These are phyloP conservation scores for Campylomormyrus numenius DNA, from an alignment of 2,113 vertebrate species.

Conservation along the genomic window DNA sequence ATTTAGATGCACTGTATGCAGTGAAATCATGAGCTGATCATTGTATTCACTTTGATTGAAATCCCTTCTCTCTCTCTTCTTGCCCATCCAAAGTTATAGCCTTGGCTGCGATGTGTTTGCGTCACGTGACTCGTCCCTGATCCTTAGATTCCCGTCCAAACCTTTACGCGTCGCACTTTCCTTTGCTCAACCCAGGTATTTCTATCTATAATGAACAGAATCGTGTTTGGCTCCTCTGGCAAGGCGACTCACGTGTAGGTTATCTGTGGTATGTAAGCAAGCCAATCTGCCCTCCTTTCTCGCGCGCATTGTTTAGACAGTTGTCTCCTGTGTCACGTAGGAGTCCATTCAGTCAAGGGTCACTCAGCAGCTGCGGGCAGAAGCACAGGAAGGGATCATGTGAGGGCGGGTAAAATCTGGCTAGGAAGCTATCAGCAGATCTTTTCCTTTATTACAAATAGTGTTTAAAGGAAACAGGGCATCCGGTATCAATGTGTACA, in stretches of 20 bases:
- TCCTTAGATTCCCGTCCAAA: neutral
- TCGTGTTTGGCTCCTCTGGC: neutral
- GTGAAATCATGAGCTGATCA: neutral
- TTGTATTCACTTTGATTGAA: neutral
- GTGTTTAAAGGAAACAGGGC: neutral
- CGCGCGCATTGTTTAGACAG: neutral
- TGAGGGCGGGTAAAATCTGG: neutral
- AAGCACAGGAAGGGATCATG: neutral
- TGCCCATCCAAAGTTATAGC: neutral
- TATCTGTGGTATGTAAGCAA: neutral
- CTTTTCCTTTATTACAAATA: neutral
- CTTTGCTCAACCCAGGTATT: neutral
- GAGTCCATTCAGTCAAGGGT: neutral
- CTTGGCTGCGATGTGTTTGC: neutral
- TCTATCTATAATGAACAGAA: neutral
- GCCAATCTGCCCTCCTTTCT: neutral
- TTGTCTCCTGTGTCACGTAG: neutral
- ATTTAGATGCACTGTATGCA: neutral
- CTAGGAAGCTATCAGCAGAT: neutral
- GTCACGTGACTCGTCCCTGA: neutral
- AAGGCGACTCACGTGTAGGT: neutral
- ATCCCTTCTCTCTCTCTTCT: neutral
- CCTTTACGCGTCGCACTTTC: neutral
- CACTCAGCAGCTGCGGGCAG: neutral
- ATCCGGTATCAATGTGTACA: neutral